phyloP scores from a whole-genome alignment of 2,888 invertebrate species.

The Eristalis tenax region DNA sequence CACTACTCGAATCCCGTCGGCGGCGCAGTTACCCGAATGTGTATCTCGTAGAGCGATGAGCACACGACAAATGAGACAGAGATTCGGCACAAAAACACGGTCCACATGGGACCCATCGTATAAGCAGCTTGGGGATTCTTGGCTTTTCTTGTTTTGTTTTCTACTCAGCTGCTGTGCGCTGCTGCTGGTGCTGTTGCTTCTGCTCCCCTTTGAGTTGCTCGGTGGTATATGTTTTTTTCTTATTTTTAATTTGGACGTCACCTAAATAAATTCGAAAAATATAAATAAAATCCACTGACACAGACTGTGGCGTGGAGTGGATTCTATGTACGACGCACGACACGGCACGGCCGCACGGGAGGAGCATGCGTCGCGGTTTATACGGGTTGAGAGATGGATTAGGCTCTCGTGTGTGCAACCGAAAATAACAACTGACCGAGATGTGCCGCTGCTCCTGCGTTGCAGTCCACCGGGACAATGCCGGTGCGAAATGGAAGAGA shows the following conservation, averaged over 20 bases:
- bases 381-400: neutral
- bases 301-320: conserved; percentile 44
- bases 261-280: conserved; percentile 69
- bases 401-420: conserved; percentile 9
- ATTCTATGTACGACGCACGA: neutral
- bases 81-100: conserved; percentile 47
- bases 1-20: conserved; percentile 18
- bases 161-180: conserved; percentile 19
- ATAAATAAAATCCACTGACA: conserved; percentile 69
- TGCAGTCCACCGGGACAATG: conserved; percentile 8
- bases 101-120: conserved; percentile 42
- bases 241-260: conserved; percentile 69
- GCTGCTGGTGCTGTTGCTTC: neutral
- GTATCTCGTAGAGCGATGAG: conserved; percentile 54
- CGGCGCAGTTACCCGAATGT: conserved; percentile 20
- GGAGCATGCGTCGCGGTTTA: conserved; percentile 56
- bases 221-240: conserved; percentile 32
- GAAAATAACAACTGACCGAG: conserved; percentile 61
- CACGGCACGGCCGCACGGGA: conserved; percentile 3
- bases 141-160: conserved; percentile 36
- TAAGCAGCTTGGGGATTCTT: conserved; percentile 40
- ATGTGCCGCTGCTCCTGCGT: neutral
- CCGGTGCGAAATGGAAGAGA: conserved; percentile 14
- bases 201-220: neutral
- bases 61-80: conserved; percentile 57